These are phyloP conservation scores for Platyrinchus mystaceus DNA, from an alignment of 2,797 vertebrate genomes.

Conservation along the genomic window DNA sequence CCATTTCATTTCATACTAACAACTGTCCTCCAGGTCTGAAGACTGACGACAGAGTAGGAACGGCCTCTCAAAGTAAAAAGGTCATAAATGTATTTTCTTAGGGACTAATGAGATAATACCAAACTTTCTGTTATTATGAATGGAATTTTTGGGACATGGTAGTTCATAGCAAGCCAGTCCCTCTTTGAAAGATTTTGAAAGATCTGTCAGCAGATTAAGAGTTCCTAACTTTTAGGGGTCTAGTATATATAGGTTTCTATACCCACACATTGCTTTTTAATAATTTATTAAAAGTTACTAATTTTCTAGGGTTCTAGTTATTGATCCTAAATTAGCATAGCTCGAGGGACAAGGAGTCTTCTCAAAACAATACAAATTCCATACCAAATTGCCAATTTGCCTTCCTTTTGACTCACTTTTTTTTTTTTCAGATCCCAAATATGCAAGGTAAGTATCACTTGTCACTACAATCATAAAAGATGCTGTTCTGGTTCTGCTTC, in stretches of 20 bases:
- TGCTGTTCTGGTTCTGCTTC: background rate
- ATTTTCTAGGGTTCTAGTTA: conserved; percentile 31
- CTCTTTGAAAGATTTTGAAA: background rate
- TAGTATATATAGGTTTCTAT: background rate
- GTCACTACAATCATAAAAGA: background rate
- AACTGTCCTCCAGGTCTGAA: background rate
- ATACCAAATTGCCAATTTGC: background rate
- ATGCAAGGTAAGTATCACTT: background rate
- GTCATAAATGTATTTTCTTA: background rate
- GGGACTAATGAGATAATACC: background rate
- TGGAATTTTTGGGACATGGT: background rate
- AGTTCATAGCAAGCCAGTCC: background rate
- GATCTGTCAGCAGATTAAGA: background rate
- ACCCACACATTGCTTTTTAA: background rate
- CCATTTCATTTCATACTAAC: background rate
- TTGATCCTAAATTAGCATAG: conserved; percentile 24
- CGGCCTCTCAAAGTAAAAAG: background rate
- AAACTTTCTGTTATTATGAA: background rate
- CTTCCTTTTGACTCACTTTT: background rate
- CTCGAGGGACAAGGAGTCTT: conserved; percentile 10
- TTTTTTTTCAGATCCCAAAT: background rate
- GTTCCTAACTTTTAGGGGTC: rapidly evolving
- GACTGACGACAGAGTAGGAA: background rate
- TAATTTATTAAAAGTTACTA: background rate
- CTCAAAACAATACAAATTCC: background rate